These are phyloP conservation scores for Forbesichthys papilliferus DNA, from an alignment of 2,113 vertebrate species.

Conservation along the genomic window DNA sequence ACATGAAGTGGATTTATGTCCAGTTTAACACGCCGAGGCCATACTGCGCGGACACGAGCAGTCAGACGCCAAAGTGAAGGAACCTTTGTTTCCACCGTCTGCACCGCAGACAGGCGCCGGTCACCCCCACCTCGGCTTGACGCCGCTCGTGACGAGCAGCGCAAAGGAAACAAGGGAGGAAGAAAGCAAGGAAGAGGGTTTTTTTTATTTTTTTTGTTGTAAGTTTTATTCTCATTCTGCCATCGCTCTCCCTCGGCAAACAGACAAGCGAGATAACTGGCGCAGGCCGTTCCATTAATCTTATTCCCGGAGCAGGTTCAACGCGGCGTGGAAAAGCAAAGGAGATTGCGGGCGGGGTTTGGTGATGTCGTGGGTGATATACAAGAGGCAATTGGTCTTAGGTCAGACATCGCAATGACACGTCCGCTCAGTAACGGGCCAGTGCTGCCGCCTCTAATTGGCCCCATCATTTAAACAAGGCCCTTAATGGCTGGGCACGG, in stretches of 20 bases:
- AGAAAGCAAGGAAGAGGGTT: neutral
- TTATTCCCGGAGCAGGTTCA: conserved; percentile 8
- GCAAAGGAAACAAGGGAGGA: neutral
- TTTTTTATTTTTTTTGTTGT: conserved; percentile 5
- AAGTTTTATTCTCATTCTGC: neutral
- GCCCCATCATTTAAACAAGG: conserved; percentile 26
- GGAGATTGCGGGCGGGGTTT: neutral
- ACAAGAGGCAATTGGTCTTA: neutral
- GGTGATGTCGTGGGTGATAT: conserved; percentile 21
- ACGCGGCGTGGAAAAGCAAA: neutral
- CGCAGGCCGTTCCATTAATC: conserved; percentile 26
- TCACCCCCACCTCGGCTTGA: conserved; percentile 32
- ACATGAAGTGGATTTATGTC: conserved; percentile 40
- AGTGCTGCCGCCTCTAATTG: conserved; percentile 23
- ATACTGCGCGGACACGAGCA: conserved; percentile 46
- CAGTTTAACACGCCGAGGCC: conserved; percentile 45
- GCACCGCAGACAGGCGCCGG: conserved; percentile 30
- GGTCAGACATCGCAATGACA: conserved; percentile 16
- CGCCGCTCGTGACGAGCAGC: conserved; percentile 31
- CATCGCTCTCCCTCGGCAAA: conserved; percentile 15
- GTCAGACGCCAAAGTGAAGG: conserved; percentile 36
- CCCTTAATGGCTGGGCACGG: conserved; percentile 19
- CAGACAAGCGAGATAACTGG: conserved; percentile 42
- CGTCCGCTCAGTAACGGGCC: conserved; percentile 1
- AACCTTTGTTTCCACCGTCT: conserved; percentile 45